phyloP scores from a whole-genome alignment of 2,888 invertebrate species.

The Aphrophora alni region DNA sequence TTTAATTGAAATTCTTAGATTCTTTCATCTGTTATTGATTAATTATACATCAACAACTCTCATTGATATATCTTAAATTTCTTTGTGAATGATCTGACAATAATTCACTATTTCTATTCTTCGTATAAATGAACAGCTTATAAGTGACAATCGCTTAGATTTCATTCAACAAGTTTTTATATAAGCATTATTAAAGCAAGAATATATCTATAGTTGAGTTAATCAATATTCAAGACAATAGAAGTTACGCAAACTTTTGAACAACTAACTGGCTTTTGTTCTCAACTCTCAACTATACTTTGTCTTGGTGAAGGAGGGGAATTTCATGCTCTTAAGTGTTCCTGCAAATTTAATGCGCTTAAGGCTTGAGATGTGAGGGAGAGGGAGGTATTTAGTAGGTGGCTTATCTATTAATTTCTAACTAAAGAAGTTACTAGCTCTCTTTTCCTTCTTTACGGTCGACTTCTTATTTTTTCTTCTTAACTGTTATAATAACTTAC shows the following conservation, averaged over 20 bases:
- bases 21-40: no score
- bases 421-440: slow-evolving; percentile 10
- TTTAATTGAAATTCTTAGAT: no score
- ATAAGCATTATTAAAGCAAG: background rate
- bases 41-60: no score
- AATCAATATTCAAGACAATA: slow-evolving; percentile 2
- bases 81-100: no score
- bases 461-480: background rate
- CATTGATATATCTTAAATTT: no score
- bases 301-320: background rate
- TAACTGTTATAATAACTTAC: slow-evolving; percentile 1
- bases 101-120: no score
- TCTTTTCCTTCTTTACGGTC: background rate
- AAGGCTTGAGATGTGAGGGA: slow-evolving; percentile 28
- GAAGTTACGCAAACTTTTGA: background rate
- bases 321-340: slow-evolving; percentile 41
- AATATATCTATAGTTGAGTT: background rate
- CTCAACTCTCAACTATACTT: background rate
- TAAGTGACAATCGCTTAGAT: background rate
- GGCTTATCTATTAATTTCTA: slow-evolving; percentile 36
- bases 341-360: slow-evolving; percentile 43
- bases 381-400: slow-evolving; percentile 32
- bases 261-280: slow-evolving; percentile 6
- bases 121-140: background rate
- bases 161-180: background rate